Percentiles rank a stretch among this genome's conserved stretches.
Evolutionary conservation across 2,797 vertebrate genomes (phyloP).

Genomic region (Bovichtus diacanthus): DNA sequence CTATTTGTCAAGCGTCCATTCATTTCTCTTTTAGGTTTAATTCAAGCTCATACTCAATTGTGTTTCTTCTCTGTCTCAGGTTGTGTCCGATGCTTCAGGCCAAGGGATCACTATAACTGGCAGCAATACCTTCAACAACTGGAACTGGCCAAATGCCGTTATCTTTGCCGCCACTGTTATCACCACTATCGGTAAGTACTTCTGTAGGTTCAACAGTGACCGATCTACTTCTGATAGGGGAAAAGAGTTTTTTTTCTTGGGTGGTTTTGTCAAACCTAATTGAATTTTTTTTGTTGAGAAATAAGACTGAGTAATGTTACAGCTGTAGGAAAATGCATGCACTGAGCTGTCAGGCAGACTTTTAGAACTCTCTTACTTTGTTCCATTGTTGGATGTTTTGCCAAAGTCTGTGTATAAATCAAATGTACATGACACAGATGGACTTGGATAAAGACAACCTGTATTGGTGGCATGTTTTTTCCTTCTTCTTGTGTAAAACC

Average conservation of each 20-base stretch:
- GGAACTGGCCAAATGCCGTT: conserved; percentile 99
- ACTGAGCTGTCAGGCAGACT: not conserved
- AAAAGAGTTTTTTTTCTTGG: not conserved
- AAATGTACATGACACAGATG: not conserved
- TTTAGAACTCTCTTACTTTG: not conserved
- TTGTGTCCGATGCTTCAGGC: conserved; percentile 92
- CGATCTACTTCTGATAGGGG: not conserved
- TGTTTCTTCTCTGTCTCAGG: conserved; percentile 76
- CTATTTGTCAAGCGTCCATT: not conserved
- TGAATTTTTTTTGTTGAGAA: not conserved
- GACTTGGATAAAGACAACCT: not conserved
- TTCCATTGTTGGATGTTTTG: not conserved
- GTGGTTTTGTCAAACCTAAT: not conserved
- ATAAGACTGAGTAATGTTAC: not conserved
- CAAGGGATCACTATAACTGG: conserved; percentile 96
- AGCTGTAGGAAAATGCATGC: no score
- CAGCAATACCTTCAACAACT: conserved; percentile 96
- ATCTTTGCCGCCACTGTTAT: conserved; percentile 99
- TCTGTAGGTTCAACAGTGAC: not conserved
- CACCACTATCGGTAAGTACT: conserved; percentile 93
- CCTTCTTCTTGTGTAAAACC: not conserved
- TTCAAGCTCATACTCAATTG: conserved; percentile 4
- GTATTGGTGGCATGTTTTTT: not conserved
- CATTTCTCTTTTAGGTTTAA: not conserved
- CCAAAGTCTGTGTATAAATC: not conserved